Conservation (phyloP, 2,113 vertebrate species). For the Callaeas wilsoni region DNA sequence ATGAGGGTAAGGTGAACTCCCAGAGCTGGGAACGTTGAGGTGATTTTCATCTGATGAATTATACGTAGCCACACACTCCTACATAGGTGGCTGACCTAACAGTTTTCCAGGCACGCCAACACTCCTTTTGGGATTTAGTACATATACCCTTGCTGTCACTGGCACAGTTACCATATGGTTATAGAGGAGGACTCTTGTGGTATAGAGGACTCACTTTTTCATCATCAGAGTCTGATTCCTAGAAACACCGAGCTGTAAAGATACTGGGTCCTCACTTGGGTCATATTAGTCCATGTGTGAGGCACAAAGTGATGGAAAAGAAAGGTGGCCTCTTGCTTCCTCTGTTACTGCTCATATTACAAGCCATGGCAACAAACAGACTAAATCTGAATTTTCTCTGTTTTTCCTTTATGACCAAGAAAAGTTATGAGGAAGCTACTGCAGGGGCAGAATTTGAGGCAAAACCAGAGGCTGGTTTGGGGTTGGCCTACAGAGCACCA, state of each 20-base stretch:
- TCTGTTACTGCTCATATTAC: background rate
- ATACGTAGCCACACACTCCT: rapidly evolving
- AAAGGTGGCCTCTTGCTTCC: background rate
- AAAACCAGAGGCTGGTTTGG: background rate
- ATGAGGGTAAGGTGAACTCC: background rate
- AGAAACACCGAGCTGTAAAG: background rate
- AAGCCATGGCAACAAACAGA: background rate
- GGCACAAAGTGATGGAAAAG: background rate
- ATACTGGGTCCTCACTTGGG: background rate
- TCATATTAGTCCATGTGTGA: background rate
- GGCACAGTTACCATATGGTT: background rate
- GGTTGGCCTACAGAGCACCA: background rate
- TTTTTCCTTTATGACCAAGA: background rate
- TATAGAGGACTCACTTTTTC: background rate
- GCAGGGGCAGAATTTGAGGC: background rate
- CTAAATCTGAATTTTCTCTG: background rate
- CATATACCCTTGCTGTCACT: background rate
- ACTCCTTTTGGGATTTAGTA: background rate
- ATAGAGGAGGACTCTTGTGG: too few species aligned
- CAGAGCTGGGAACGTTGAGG: background rate
- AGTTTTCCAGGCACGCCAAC: background rate
- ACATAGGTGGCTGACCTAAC: background rate
- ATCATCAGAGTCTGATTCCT: background rate
- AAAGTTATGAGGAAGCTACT: background rate
- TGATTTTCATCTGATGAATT: background rate